phyloP scores from a whole-genome alignment of 2,797 vertebrate genomes.

The Balearica regulorum region DNA sequence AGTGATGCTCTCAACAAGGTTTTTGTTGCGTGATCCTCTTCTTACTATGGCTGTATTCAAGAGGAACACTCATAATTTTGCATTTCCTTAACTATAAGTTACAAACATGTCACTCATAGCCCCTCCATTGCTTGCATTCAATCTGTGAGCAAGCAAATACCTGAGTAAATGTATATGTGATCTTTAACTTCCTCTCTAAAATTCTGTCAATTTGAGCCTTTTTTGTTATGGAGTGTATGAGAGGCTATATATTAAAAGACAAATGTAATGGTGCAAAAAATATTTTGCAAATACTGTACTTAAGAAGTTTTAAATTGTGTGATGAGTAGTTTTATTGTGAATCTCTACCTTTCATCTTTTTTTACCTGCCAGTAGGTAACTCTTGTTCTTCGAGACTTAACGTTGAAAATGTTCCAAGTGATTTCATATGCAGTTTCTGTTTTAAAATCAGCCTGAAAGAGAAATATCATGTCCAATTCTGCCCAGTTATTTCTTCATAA shows the following conservation, averaged over 20 bases:
- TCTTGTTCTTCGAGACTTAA: background rate
- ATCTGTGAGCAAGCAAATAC: background rate
- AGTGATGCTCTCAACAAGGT: background rate
- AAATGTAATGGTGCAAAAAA: background rate
- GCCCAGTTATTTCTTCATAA: background rate
- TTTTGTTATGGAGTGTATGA: background rate
- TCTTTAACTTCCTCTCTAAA: background rate
- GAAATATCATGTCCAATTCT: background rate
- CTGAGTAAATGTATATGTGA: background rate
- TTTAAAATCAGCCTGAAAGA: background rate
- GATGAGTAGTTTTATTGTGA: background rate
- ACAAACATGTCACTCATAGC: background rate
- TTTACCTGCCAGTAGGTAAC: background rate
- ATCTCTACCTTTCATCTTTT: background rate
- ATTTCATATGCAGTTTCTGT: background rate
- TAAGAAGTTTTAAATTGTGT: background rate
- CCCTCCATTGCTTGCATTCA: background rate
- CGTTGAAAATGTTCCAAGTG: background rate
- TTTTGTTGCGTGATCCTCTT: background rate
- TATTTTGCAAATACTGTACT: background rate
- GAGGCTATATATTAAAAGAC: background rate
- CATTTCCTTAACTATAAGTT: background rate
- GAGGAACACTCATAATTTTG: background rate
- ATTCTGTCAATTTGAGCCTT: background rate
- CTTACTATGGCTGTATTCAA: background rate